Evolutionary conservation across 2,888 invertebrate genomes (phyloP), one percentile per base, ranked within the genome.

Genomic region (Proisotoma minuta): DNA sequence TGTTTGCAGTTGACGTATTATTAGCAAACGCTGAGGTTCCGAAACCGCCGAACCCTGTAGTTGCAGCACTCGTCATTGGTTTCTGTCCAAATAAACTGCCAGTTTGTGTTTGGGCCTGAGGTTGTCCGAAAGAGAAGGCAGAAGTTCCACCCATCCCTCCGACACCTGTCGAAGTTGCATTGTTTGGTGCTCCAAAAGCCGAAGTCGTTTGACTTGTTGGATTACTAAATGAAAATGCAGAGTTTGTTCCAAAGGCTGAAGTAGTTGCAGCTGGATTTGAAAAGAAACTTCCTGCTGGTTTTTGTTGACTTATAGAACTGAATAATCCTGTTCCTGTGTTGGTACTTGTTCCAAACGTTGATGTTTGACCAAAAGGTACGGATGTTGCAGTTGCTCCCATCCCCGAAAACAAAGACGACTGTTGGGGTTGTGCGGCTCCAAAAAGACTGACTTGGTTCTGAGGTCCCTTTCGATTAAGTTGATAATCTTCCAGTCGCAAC

Each of bases 401-500:
- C 15, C 68, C 64, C 39, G 69, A 71, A 20, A 71, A 65, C 1
- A 71, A 57, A 8, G 69, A 60, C 12, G 71, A 68, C 5, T 52
- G 48, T 18, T 59, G 60, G 3, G 28, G 57, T 29, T 76, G 62
- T 62, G 76, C 60, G 72, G 75, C 75, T 49, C 80, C 72, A 79
- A 86, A 81, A 50, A 85, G 65, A 0, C 60, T 64, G 68, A 28
- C 75, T 48, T 81, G 81, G 15, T 74, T 73, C 20, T 43, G 43
- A 2, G 77, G 82, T 40, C 94, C 93, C 80, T 97, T 97, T 2
- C 96, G 82, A 57, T 91, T 91, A 0, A 90, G 90, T 24, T 84
- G 79, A 77, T 99, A 99, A 79, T 99, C 98, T 76, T 98, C 98
- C 59, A 88, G 80, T 10, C 98, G 84, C 3, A 99, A 80, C 77